Evolutionary conservation across 2,113 vertebrate genomes (phyloP).

Genomic region (Platysteira castanea): DNA sequence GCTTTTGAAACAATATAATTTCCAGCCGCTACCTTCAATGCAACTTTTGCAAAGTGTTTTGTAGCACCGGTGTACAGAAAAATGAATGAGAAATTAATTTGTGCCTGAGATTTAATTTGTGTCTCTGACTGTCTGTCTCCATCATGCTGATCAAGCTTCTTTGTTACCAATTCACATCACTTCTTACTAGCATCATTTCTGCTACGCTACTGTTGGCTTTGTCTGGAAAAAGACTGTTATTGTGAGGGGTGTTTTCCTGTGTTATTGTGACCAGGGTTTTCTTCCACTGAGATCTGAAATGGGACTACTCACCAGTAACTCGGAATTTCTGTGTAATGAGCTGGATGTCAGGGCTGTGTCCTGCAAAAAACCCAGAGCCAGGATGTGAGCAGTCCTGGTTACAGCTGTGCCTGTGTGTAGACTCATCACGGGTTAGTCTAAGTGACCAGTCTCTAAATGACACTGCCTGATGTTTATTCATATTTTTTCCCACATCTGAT

Average conservation of each 20-base stretch:
- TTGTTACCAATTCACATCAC: conserved; percentile 23
- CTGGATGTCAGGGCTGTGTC: neutral
- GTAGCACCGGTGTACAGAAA: neutral
- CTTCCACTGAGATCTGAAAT: neutral
- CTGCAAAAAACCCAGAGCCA: neutral
- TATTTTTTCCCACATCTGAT: neutral
- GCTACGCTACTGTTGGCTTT: neutral
- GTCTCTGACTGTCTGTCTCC: neutral
- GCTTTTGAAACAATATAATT: conserved; percentile 37
- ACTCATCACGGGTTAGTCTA: neutral
- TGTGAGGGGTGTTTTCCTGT: neutral
- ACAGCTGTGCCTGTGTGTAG: neutral
- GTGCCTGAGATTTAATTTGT: neutral
- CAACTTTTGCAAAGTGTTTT: neutral
- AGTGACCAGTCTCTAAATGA: conserved; percentile 6
- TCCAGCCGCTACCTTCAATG: neutral
- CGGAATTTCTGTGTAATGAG: neutral
- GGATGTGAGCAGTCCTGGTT: neutral
- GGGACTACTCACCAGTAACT: neutral
- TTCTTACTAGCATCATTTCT: neutral
- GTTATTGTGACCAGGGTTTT: neutral
- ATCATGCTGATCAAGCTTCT: neutral
- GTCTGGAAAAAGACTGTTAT: neutral
- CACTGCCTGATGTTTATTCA: conserved; percentile 36
- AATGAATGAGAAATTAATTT: conserved; percentile 36